Evolutionary conservation across 2,888 invertebrate genomes (phyloP).

Genomic region (Oscheius sp.): DNA sequence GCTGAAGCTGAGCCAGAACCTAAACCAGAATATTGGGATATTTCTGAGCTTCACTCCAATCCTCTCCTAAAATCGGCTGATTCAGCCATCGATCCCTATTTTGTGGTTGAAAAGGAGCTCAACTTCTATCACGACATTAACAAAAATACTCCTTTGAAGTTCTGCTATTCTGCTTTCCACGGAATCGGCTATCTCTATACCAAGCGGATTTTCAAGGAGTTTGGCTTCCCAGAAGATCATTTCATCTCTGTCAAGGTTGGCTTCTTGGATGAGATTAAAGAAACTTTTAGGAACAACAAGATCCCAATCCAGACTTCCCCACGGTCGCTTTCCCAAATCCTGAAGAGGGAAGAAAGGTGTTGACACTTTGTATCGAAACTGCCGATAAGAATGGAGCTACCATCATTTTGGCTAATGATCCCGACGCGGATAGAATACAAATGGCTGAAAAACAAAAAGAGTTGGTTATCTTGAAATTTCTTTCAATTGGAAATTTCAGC

Average conservation of each 20-base stretch:
- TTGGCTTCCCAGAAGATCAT: constrained; percentile 76
- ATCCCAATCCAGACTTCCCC: constrained; percentile 94
- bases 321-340: constrained; percentile 98
- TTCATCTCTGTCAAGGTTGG: constrained; percentile 70
- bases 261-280: neutral
- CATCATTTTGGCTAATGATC: constrained; percentile 93
- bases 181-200: constrained; percentile 89
- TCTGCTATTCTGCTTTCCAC: constrained; percentile 96
- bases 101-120: constrained; percentile 71
- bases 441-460: constrained; percentile 83
- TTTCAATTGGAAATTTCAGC: constrained; percentile 71
- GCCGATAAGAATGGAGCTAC: constrained; percentile 80
- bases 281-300: constrained; percentile 75
- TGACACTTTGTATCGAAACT: constrained; percentile 80
- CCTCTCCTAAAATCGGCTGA: constrained; percentile 74
- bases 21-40: constrained; percentile 82
- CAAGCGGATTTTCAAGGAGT: constrained; percentile 79
- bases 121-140: constrained; percentile 61
- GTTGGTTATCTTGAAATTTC: constrained; percentile 72
- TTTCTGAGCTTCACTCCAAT: constrained; percentile 74
- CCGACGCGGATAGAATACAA: constrained; percentile 94
- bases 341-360: constrained; percentile 81
- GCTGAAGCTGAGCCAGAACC: constrained; percentile 84
- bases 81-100: constrained; percentile 78
- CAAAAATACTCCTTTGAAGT: constrained; percentile 74